Conservation (phyloP, 1,140 invertebrate species). For the Amphibalanus amphitrite region DNA sequence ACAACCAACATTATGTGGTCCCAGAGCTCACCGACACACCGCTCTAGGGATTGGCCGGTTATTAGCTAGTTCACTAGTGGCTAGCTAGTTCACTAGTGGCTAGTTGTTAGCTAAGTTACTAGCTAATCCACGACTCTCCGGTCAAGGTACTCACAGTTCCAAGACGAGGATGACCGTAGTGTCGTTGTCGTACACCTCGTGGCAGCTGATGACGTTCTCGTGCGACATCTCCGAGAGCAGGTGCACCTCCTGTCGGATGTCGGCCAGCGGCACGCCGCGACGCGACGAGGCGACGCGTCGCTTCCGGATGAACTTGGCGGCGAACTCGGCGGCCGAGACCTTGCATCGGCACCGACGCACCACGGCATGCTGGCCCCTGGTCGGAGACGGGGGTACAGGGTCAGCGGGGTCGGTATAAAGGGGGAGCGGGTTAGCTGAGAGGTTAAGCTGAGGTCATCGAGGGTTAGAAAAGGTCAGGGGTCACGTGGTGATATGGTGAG, state of each 20-base stretch:
- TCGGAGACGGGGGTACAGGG: constrained; percentile 2
- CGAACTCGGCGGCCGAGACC: constrained; percentile 28
- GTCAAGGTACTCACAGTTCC: constrained; percentile 37
- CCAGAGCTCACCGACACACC: too few relatives aligned
- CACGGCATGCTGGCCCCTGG: constrained; percentile 38
- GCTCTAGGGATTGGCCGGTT: too few relatives aligned
- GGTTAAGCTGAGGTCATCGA: too few relatives aligned
- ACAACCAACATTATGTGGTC: too few relatives aligned
- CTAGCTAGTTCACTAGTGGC: too few relatives aligned
- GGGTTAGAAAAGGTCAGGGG: too few relatives aligned
- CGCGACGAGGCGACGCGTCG: constrained; percentile 26
- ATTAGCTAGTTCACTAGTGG: too few relatives aligned
- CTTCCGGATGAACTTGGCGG: constrained; percentile 39
- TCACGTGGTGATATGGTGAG: too few relatives aligned
- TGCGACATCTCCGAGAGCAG: constrained; percentile 35
- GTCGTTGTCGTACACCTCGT: constrained; percentile 34
- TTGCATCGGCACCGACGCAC: constrained; percentile 30
- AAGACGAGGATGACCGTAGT: constrained; percentile 35
- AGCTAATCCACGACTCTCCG: too few relatives aligned
- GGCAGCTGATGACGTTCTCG: constrained; percentile 35
- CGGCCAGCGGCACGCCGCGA: constrained; percentile 31
- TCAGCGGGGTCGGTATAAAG: too few relatives aligned
- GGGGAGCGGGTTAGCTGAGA: too few relatives aligned
- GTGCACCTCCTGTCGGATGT: constrained; percentile 35
- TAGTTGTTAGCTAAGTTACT: too few relatives aligned